These are phyloP conservation scores for Apis dorsata DNA, from an alignment of 1,140 invertebrate species.

Conservation along the genomic window DNA sequence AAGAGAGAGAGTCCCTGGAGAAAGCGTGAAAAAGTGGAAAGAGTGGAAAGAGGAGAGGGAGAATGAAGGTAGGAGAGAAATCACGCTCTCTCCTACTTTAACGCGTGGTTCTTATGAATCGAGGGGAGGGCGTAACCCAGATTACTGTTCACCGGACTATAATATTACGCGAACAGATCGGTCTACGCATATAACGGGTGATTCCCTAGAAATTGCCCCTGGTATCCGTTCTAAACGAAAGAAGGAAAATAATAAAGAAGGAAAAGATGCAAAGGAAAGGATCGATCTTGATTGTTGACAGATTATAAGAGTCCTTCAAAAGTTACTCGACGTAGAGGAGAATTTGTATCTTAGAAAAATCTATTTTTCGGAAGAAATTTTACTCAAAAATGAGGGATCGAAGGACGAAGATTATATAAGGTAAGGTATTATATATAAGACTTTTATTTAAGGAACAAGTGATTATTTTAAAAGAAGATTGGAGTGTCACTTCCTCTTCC, in stretches of 20 bases:
- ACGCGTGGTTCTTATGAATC: slow-evolving; percentile 59
- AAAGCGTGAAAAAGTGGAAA: slow-evolving; percentile 21
- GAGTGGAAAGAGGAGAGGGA: slow-evolving; percentile 22
- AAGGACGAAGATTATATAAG: not conserved
- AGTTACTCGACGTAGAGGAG: no score
- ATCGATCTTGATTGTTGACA: no score
- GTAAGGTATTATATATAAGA: no score
- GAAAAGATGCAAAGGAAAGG: no score
- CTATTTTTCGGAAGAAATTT: not conserved
- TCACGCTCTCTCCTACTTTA: slow-evolving; percentile 57
- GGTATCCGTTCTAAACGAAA: no score
- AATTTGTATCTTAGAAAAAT: no score
- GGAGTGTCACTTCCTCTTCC: not conserved
- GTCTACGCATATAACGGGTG: slow-evolving; percentile 64
- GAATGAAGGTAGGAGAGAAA: slow-evolving; percentile 50
- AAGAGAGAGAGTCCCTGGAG: slow-evolving; percentile 23
- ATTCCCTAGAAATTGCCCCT: not conserved
- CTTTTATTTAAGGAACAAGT: no score
- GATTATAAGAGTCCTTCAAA: no score
- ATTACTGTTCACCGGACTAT: slow-evolving; percentile 72
- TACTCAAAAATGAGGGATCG: not conserved
- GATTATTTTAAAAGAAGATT: not conserved
- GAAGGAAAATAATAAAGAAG: no score
- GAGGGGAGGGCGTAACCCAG: slow-evolving; percentile 65
- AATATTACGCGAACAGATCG: slow-evolving; percentile 71